Evolutionary conservation across 2,797 vertebrate species (phyloP).

Genomic region (Lagodon rhomboides): DNA sequence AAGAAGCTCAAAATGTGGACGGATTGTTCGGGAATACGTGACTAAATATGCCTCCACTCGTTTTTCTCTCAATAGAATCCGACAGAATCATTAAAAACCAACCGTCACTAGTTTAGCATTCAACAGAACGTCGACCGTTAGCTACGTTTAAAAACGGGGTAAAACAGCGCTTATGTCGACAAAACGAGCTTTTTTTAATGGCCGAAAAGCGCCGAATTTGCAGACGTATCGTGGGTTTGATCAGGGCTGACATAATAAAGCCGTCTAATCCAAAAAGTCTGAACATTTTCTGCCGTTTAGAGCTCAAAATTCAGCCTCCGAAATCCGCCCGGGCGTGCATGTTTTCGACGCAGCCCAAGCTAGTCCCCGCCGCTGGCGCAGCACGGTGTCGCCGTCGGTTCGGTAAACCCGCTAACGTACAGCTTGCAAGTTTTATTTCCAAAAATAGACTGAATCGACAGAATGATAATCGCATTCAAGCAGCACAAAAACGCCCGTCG

Average conservation of each 20-base stretch:
- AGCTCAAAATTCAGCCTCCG: slow-evolving; percentile 9
- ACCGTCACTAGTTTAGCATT: accelerated
- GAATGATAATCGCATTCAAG: slow-evolving; percentile 73
- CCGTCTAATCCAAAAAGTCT: accelerated
- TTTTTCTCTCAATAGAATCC: no score
- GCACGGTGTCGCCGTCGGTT: not conserved
- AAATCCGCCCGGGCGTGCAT: slow-evolving; percentile 58
- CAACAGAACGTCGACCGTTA: not conserved
- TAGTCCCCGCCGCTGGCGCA: slow-evolving; percentile 27
- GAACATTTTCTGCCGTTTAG: slow-evolving; percentile 3
- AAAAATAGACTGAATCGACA: slow-evolving; percentile 82
- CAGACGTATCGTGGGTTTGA: accelerated
- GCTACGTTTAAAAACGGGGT: not conserved
- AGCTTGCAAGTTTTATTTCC: slow-evolving; percentile 73
- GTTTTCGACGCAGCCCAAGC: slow-evolving; percentile 41
- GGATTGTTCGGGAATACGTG: not conserved
- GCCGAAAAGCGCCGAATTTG: accelerated
- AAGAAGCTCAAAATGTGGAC: not conserved
- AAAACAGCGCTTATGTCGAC: not conserved
- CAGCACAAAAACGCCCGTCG: slow-evolving; percentile 66
- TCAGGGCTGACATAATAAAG: not conserved
- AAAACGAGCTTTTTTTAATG: not conserved
- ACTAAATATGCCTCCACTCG: not conserved
- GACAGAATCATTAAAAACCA: accelerated
- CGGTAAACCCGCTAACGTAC: slow-evolving; percentile 48